Evolutionary conservation across 92 coral and sea anemone genomes (phyloP), one percentile per base, ranked within the genome.

Genomic region (Hydrozoanthus gracilis): DNA sequence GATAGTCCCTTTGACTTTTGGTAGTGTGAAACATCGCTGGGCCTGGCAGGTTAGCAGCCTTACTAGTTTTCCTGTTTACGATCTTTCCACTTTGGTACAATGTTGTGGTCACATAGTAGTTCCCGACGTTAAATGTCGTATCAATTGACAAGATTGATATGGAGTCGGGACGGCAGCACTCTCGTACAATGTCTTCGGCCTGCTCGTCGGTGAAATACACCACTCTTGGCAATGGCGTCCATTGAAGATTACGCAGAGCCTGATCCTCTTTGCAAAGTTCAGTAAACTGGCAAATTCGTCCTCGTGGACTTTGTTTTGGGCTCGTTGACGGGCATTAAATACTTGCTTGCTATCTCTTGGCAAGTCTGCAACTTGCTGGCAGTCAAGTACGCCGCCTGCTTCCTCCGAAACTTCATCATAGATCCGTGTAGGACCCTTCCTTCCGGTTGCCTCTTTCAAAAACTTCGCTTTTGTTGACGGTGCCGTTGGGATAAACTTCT

Each of bases 281-380:
- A 87, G 78, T 51, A 87, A 79, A 68, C 87, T n/a, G n/a, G n/a
- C n/a, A n/a, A n/a, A n/a, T n/a, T n/a, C n/a, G n/a, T n/a, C n/a
- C n/a, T n/a, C n/a, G n/a, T 7, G 2, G 9, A 51, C 73, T 49
- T 45, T 89, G 66, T 15, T 65, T 47, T 67, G 17, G 5, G 51
- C 48, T 87, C 84, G 12, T 15, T 86, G 75, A 9, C 86, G 79
- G 2, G 83, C 90, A 71, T 90, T 76, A n/a, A 50, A n/a, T 73
- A 87, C 90, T 62, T 87, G 87, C 47, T 80, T 86, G 44, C 90
- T 86, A 62, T 90, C 87, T 71, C 90, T 64, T 56, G 90, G 92
- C 88, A 88, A 35, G 13, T 88, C 90, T 27, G 87, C 88, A 49
- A 46, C 44, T 44, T 48, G 73, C 56, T 74, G 60, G 55, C 91